Percentiles rank a stretch among this genome's conserved stretches.
phyloP scores from a whole-genome alignment of 2,113 vertebrate genomes.

The Coptodon bakossiorum region DNA sequence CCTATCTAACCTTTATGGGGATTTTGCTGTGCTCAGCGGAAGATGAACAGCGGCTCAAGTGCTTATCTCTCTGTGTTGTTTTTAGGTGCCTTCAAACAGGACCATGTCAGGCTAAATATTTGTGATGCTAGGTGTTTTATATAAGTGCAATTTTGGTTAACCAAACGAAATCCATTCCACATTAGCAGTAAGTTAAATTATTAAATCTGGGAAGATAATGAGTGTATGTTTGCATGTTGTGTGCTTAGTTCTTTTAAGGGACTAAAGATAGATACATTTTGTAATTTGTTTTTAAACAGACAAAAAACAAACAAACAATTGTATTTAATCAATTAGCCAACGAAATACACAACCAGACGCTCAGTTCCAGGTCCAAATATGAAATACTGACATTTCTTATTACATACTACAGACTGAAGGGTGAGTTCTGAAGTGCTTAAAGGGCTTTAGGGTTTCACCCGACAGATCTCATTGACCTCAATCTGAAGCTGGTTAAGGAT shows the following conservation, averaged over 20 bases:
- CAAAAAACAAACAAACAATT: background rate
- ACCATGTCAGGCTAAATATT: background rate
- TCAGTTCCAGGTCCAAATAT: background rate
- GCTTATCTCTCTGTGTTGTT: conserved; percentile 61
- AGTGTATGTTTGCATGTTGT: background rate
- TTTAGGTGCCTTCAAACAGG: conserved; percentile 29
- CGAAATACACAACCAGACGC: background rate
- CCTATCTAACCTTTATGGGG: conserved; percentile 60
- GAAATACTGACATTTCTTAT: background rate
- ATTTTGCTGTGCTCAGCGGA: conserved; percentile 81
- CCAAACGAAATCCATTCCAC: background rate
- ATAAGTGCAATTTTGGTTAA: background rate
- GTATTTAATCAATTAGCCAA: background rate
- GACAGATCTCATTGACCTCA: conserved; percentile 73
- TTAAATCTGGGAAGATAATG: background rate
- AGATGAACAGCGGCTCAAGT: conserved; percentile 69
- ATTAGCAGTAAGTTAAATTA: background rate
- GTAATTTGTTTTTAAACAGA: background rate
- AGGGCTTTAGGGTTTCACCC: conserved; percentile 65
- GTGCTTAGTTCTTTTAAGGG: background rate
- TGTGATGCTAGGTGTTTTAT: background rate
- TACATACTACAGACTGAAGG: conserved; percentile 4
- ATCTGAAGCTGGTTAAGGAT: conserved; percentile 65
- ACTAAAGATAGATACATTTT: background rate
- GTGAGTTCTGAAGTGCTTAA: conserved; percentile 62